phyloP scores from a whole-genome alignment of 2,797 vertebrate genomes.

The Dallia pectoralis region DNA sequence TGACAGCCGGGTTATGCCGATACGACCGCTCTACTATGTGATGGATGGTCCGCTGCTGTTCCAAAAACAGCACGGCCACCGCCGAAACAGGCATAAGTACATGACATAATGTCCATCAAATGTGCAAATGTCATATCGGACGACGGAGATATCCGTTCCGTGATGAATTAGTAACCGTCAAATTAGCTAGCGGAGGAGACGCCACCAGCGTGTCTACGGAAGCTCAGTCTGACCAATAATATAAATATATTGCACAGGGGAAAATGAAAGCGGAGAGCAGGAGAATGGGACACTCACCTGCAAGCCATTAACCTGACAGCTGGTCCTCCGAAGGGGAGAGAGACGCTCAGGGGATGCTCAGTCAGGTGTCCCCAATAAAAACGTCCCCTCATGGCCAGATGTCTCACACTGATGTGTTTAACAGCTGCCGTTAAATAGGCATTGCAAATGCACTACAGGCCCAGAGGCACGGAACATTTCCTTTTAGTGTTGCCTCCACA shows the following conservation, averaged over 20 bases:
- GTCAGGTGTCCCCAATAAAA: constrained; percentile 60
- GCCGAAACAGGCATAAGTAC: background rate
- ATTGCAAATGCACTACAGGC: constrained; percentile 55
- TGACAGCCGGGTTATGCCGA: background rate
- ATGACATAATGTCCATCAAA: background rate
- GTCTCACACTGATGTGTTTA: constrained; percentile 45
- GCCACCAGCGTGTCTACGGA: constrained; percentile 16
- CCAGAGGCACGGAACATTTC: background rate
- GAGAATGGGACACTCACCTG: constrained; percentile 37
- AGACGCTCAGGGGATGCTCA: constrained; percentile 25
- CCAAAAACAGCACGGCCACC: constrained; percentile 1
- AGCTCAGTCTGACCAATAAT: constrained; percentile 14
- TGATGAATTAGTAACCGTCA: background rate
- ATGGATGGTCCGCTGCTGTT: constrained; percentile 6
- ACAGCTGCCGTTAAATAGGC: constrained; percentile 60
- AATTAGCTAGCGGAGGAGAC: background rate
- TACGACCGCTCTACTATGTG: background rate
- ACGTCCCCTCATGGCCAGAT: constrained; percentile 53
- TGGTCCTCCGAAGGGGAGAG: constrained; percentile 46
- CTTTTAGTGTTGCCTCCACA: background rate
- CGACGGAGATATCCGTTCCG: background rate
- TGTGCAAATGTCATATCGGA: background rate
- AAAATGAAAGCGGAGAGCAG: background rate
- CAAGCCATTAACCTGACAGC: constrained; percentile 54
- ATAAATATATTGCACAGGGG: constrained; percentile 15